A percentile compares a stretch with the other conserved stretches of the same genome.
Evolutionary conservation across 2,113 vertebrate species (phyloP).

Genomic region (Coturnix japonica): DNA sequence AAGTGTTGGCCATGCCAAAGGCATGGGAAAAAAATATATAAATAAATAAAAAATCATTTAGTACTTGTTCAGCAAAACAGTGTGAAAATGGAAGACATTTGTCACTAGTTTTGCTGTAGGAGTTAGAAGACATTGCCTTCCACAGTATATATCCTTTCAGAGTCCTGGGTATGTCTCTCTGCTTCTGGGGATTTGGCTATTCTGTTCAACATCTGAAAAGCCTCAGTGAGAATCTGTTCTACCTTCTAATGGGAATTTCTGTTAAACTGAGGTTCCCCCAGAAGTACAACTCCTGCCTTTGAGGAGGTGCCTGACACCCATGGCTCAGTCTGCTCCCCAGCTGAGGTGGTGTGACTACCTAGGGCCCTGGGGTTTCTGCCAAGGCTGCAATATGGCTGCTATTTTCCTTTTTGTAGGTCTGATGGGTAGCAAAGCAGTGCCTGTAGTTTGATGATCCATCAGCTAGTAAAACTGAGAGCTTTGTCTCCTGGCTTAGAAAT

Average conservation of each 20-base stretch:
- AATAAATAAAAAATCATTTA: not conserved
- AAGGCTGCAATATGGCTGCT: not conserved
- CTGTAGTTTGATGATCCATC: not conserved
- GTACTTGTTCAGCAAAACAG: not conserved
- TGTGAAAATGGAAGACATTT: not conserved
- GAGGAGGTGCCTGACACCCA: not conserved
- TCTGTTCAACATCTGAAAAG: not conserved
- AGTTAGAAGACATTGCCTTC: not conserved
- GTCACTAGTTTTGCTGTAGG: not conserved
- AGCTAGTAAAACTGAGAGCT: not conserved
- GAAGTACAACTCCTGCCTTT: not conserved
- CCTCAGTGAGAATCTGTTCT: not conserved
- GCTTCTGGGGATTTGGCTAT: not conserved
- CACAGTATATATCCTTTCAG: not conserved
- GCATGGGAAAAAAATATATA: not conserved
- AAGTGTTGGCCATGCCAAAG: not conserved
- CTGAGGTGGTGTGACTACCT: not conserved
- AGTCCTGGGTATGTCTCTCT: accelerated
- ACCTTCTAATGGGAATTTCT: not conserved
- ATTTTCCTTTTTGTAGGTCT: not conserved
- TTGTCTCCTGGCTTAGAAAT: not conserved
- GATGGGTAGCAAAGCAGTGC: not conserved
- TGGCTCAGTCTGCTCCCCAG: not conserved
- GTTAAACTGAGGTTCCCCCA: not conserved
- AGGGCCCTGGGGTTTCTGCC: not conserved